phyloP scores from a whole-genome alignment of 2,888 invertebrate genomes.

The Cremastobaeus sp. region DNA sequence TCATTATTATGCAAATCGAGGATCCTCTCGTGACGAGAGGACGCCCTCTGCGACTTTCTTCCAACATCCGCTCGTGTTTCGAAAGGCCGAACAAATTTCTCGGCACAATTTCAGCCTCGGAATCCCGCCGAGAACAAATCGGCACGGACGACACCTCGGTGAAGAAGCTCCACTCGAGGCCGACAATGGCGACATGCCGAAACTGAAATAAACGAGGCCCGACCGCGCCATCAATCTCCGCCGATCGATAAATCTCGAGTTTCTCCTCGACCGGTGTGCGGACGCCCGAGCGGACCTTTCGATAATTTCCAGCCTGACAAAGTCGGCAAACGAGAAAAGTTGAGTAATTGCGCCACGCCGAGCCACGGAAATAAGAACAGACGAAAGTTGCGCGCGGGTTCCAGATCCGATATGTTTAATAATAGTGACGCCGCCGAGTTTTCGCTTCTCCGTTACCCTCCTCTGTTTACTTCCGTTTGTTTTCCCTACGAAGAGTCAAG shows the following conservation, averaged over 20 bases:
- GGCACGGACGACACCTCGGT: constrained; percentile 45
- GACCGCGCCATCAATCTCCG: constrained; percentile 44
- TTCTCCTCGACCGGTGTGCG: constrained; percentile 13
- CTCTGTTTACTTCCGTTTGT: no score
- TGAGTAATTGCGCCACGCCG: constrained; percentile 41
- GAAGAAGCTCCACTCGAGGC: constrained; percentile 36
- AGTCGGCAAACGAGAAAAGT: constrained; percentile 21
- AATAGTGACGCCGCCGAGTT: constrained; percentile 13
- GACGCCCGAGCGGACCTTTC: constrained; percentile 13
- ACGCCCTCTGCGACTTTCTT: background rate
- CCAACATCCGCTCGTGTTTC: constrained; percentile 15
- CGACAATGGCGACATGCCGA: constrained; percentile 44
- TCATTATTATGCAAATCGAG: constrained; percentile 27
- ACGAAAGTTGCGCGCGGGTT: constrained; percentile 19
- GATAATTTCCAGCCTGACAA: constrained; percentile 29
- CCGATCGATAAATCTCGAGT: constrained; percentile 46
- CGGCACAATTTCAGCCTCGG: constrained; percentile 13
- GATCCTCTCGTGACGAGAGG: constrained; percentile 8
- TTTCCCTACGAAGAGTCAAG: no score
- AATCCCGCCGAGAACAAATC: constrained; percentile 30
- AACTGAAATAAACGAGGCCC: constrained; percentile 49
- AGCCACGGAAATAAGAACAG: constrained; percentile 28
- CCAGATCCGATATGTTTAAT: constrained; percentile 26
- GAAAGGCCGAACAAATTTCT: constrained; percentile 30
- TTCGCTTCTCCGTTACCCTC: background rate